These are phyloP conservation scores for Xenopus tropicalis DNA, from an alignment of 2,113 vertebrate genomes.

Conservation along the genomic window UCB_Xtro_10.0 CM004448.2:76669001-76669500, in stretches of 20 bases:
- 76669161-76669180: background rate
- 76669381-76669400: background rate
- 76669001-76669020: conserved; percentile 17
- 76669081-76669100: background rate
- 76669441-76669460: background rate
- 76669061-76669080: conserved; percentile 10
- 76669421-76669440: too few relatives aligned
- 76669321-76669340: conserved; percentile 8
- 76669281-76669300: conserved; percentile 27
- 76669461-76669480: conserved; percentile 30
- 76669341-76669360: conserved; percentile 6
- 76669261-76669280: conserved; percentile 27
- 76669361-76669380: too few relatives aligned
- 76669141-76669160: background rate
- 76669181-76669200: background rate
- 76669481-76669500: conserved; percentile 26
- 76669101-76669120: background rate
- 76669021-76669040: conserved; percentile 27
- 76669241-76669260: conserved; percentile 19
- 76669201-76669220: background rate
- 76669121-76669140: background rate
- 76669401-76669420: background rate
- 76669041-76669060: conserved; percentile 27
- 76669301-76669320: conserved; percentile 21
- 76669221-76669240: background rate